These are phyloP conservation scores for Aplochiton taeniatus DNA, from an alignment of 2,797 vertebrate species.

Conservation along the genomic window DNA sequence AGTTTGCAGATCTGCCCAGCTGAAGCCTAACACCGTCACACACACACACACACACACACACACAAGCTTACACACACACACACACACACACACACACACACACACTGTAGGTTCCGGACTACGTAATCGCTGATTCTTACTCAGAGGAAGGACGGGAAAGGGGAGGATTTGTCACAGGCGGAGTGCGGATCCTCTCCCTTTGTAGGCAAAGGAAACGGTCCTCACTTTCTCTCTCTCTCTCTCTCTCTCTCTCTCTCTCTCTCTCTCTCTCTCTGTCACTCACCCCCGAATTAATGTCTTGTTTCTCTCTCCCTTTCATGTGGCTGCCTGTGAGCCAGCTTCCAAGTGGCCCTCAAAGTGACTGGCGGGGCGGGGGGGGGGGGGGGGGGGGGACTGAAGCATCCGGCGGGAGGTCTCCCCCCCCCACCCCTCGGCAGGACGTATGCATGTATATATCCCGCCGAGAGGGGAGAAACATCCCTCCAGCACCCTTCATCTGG, in stretches of 20 bases:
- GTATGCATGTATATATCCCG: too few relatives aligned
- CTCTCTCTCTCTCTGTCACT: constrained; percentile 10
- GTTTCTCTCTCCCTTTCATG: constrained; percentile 31
- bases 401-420: constrained; percentile 28
- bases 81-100: constrained; percentile 7
- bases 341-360: constrained; percentile 37
- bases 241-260: constrained; percentile 11
- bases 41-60: constrained; percentile 1
- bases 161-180: constrained; percentile 51
- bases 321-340: constrained; percentile 31
- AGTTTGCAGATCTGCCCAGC: constrained; percentile 53
- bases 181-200: constrained; percentile 6
- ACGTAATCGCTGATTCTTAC: constrained; percentile 34
- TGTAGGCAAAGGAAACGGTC: background rate
- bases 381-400: constrained; percentile 37
- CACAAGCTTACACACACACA: background rate
- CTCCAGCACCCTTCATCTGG: too few relatives aligned
- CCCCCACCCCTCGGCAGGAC: background rate
- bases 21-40: constrained; percentile 44
- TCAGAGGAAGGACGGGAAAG: constrained; percentile 37
- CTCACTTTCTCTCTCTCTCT: background rate
- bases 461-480: constrained; percentile 11
- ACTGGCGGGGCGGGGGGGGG: constrained; percentile 38
- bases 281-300: background rate
- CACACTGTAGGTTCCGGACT: constrained; percentile 40